phyloP scores from a whole-genome alignment of 2,113 vertebrate species.

The Cryptotis parvus region DNA sequence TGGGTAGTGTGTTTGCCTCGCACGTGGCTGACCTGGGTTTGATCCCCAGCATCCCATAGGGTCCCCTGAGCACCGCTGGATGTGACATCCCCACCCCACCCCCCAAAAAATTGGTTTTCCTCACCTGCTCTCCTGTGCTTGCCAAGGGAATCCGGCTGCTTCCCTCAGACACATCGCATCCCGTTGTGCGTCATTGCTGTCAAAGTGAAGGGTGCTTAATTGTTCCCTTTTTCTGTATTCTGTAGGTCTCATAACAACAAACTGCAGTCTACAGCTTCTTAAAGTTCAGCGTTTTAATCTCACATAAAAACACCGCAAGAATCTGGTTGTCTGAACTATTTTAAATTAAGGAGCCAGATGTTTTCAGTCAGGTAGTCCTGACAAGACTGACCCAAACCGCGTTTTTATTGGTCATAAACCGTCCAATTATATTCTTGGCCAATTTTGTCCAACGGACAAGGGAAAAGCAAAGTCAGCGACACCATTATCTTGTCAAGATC shows the following conservation, averaged over 20 bases:
- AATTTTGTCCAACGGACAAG: conserved; percentile 93
- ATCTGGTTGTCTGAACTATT: conserved; percentile 92
- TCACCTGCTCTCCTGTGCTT: conserved; percentile 62
- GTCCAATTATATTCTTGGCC: conserved; percentile 89
- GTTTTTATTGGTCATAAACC: conserved; percentile 89
- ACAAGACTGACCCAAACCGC: conserved; percentile 89
- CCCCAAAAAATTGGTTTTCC: no score
- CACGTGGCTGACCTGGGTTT: no score
- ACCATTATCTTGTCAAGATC: conserved; percentile 91
- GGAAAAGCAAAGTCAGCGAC: conserved; percentile 88
- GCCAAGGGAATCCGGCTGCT: conserved; percentile 83
- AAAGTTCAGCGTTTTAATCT: conserved; percentile 91
- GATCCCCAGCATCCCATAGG: no score
- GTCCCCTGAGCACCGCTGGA: no score
- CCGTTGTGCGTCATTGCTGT: conserved; percentile 84
- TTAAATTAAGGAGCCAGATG: conserved; percentile 90
- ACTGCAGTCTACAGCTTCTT: conserved; percentile 97
- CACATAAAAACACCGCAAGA: conserved; percentile 88
- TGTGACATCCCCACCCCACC: no score
- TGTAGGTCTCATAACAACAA: conserved; percentile 99
- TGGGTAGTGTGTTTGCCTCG: no score
- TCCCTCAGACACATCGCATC: conserved; percentile 85
- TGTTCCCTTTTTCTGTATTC: conserved; percentile 93
- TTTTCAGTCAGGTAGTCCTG: conserved; percentile 90
- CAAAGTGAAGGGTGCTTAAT: conserved; percentile 89